These are phyloP conservation scores for Odontomyia ornata DNA, from an alignment of 2,888 invertebrate species.

Conservation along the genomic window DNA sequence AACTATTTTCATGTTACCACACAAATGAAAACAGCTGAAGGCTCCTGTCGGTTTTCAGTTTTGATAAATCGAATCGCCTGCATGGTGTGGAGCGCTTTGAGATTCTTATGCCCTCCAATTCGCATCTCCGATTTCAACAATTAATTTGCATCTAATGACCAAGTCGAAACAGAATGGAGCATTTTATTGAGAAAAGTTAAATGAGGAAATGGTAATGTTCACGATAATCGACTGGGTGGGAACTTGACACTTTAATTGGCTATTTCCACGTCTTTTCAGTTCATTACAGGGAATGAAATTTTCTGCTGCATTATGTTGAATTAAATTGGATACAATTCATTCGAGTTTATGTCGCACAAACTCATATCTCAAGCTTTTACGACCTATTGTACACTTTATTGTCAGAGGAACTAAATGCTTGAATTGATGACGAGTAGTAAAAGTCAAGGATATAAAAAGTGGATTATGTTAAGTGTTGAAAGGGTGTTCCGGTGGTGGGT, in stretches of 20 bases:
- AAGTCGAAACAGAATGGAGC: not conserved
- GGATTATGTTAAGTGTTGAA: not conserved
- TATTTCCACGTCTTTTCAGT: not conserved
- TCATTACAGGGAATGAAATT: not conserved
- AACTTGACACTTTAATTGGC: not conserved
- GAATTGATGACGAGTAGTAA: not conserved
- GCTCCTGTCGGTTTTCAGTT: not conserved
- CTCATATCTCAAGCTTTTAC: not conserved
- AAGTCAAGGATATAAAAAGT: not conserved
- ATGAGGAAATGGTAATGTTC: not conserved
- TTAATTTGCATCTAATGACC: not conserved
- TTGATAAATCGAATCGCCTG: not conserved
- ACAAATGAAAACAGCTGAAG: not conserved
- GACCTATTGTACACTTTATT: not conserved
- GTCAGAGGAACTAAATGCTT: not conserved
- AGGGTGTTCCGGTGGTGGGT: too few species aligned
- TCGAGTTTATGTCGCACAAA: not conserved
- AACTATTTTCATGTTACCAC: not conserved
- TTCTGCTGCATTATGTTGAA: not conserved
- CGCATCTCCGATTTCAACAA: not conserved
- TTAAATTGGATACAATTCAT: not conserved
- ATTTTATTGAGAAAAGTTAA: not conserved
- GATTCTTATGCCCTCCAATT: not conserved
- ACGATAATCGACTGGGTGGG: not conserved
- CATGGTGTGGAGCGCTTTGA: not conserved